These are phyloP conservation scores for Nylanderia fulva DNA, from an alignment of 1,140 invertebrate species.

Conservation along the genomic window DNA sequence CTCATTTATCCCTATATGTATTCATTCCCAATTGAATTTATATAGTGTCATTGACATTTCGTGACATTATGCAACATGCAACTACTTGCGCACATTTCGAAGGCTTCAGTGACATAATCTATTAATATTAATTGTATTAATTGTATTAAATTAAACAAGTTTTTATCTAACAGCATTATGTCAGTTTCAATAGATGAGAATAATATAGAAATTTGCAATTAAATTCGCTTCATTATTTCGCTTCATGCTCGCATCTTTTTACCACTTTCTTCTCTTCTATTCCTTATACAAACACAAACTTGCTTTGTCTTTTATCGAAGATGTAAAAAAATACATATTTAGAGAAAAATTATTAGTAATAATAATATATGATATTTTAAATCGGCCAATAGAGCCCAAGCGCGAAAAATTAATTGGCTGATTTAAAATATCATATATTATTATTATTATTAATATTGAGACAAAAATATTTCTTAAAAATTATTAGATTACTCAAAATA, in stretches of 20 bases:
- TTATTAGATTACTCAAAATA: too few species aligned
- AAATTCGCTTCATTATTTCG: background rate
- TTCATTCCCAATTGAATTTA: background rate
- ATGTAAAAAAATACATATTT: background rate
- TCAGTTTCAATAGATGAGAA: slow-evolving; percentile 16
- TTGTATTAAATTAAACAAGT: slow-evolving; percentile 9
- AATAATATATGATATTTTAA: too few species aligned
- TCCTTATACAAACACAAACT: background rate
- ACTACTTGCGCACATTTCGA: background rate
- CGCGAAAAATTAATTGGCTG: too few species aligned
- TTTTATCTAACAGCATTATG: background rate
- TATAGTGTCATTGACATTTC: background rate
- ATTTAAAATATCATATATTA: too few species aligned
- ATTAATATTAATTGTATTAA: too few species aligned
- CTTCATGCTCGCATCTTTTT: background rate
- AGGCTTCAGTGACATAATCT: background rate
- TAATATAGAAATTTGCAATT: background rate
- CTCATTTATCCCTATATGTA: background rate
- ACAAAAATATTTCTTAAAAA: too few species aligned
- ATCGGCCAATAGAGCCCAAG: too few species aligned
- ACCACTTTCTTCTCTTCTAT: background rate
- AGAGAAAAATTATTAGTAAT: background rate
- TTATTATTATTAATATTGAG: too few species aligned
- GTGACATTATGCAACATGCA: too few species aligned
- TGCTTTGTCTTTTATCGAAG: background rate